Evolutionary conservation across 2,113 vertebrate species (phyloP).

Genomic region (Drymodes brunneopygia): DNA sequence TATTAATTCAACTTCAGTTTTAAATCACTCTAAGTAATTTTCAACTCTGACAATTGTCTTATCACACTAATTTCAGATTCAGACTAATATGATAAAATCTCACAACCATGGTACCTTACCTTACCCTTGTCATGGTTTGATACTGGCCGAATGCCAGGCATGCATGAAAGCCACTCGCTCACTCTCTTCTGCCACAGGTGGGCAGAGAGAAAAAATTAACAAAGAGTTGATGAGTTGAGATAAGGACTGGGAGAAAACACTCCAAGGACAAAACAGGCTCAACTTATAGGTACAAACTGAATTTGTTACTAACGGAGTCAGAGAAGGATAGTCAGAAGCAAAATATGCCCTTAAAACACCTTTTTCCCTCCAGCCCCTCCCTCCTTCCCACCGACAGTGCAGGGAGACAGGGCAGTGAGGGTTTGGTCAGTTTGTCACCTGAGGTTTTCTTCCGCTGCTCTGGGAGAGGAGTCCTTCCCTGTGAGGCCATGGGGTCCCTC

Average conservation of each 20-base stretch:
- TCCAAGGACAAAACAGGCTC: neutral
- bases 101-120: neutral
- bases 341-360: neutral
- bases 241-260: neutral
- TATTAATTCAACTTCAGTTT: neutral
- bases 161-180: accelerated
- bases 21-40: neutral
- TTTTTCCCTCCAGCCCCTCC: neutral
- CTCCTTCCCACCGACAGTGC: accelerated
- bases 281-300: neutral
- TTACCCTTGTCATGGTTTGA: neutral
- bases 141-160: neutral
- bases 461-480: neutral
- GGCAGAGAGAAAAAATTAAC: neutral
- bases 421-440: neutral
- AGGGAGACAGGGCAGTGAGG: neutral
- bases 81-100: neutral
- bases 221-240: too few relatives aligned
- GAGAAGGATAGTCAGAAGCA: neutral
- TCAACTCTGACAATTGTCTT: neutral
- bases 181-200: neutral
- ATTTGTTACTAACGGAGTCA: neutral
- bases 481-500: neutral
- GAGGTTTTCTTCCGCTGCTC: neutral
- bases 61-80: neutral